Conservation (phyloP, 2,888 invertebrate genomes). For the Conomelus anceps region DNA sequence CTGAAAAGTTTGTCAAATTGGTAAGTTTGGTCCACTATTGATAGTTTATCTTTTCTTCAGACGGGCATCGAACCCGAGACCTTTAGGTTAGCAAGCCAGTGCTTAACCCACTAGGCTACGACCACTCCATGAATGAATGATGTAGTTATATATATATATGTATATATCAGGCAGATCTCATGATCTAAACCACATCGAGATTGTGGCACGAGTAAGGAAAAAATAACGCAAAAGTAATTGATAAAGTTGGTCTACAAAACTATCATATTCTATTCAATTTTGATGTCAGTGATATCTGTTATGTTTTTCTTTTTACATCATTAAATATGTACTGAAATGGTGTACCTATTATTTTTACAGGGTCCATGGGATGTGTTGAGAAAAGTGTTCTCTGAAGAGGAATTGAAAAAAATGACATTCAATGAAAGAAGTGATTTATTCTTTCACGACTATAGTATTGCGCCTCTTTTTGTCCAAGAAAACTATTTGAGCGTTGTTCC, state of each 20-base stretch:
- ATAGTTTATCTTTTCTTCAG: neutral
- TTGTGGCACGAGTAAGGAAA: too few species aligned
- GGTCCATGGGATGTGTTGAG: conserved; percentile 91
- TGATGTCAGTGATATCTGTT: too few species aligned
- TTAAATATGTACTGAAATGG: too few species aligned
- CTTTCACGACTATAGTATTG: conserved; percentile 93
- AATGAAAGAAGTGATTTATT: conserved; percentile 84
- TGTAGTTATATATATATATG: neutral
- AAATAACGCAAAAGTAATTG: too few species aligned
- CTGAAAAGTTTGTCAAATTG: conserved; percentile 77
- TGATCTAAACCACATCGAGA: too few species aligned
- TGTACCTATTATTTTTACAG: conserved; percentile 47
- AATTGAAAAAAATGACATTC: conserved; percentile 69
- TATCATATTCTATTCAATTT: too few species aligned
- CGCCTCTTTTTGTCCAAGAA: conserved; percentile 96
- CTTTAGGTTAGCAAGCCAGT: too few species aligned
- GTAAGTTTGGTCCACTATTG: conserved; percentile 42
- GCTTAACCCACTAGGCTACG: too few species aligned
- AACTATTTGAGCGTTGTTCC: conserved; percentile 85
- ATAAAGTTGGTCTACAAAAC: too few species aligned
- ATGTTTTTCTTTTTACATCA: neutral
- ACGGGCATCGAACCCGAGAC: too few species aligned
- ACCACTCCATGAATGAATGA: neutral
- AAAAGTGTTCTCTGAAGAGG: conserved; percentile 76
- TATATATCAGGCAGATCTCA: neutral